Base-by-base conservation (phyloP, 2,797 vertebrate species). In the Ateles fusciceps region DNA sequence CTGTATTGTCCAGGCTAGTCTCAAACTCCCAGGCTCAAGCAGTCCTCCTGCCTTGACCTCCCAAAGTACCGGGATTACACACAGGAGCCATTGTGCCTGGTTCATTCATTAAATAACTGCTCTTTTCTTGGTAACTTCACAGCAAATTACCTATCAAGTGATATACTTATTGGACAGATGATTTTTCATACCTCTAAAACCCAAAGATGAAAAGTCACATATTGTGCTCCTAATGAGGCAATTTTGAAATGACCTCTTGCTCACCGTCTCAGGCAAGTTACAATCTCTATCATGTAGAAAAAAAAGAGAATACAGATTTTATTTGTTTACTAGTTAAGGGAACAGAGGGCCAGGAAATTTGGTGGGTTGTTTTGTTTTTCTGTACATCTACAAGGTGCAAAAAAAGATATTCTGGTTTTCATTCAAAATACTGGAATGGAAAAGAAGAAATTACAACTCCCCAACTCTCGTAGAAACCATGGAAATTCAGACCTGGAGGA, bases 171-270 rank as follows among this genome's bases (percentile, higher is more conserved):
- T 42, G 84, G 74, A 72, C 71, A 50, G 76, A 42, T 76, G 76
- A 42, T 76, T 52, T 57, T 55, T 90, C 15, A 28, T 14, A n/a
- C 22, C 24, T 42, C 42, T 21, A 10, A 21, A 55, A 52, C 36
- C 28, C 68, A 4, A 10, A 50, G n/a, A 68, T 13, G 36, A 36
- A 83, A 80, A 95, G 36, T 33, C 36, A 7, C 14, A 2, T 14
- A 12, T 44, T 44, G n/a, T 83, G 80, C n/a, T 96, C 44, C 71
- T 72, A 88, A 94, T 71, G 55, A 39, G 61, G 44, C 75, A 92
- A 13, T 95, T 97, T 89, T 89, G 59, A 89, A 93, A 76, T 12
- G 30, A 68, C 21, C n/a, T 17, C 59, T 90, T 85, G 68, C 24
- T 52, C 44, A 12, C 15, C 30, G 15, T 84, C 68, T 36, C n/a